Base-by-base conservation (phyloP, 1,140 invertebrate species). In the Zophobas morio region DNA sequence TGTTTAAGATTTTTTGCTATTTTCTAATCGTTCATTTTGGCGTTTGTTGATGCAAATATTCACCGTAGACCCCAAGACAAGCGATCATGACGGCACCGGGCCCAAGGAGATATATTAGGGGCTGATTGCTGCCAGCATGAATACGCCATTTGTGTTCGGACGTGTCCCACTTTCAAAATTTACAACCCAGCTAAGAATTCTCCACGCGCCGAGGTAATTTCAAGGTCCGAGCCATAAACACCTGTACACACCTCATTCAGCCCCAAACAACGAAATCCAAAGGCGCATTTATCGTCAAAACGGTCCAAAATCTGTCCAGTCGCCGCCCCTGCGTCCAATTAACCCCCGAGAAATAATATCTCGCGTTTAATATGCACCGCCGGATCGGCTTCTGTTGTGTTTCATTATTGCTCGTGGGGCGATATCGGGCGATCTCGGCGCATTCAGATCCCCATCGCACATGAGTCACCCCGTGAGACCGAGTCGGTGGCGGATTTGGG, bases 381-480 rank as follows among this genome's bases (percentile, higher is more conserved):
- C 49, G 33, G 57, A 63, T 66, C 37, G 20, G 60, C 60, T 36
- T 66, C 34, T 60, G 56, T 66, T 42, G 60, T 33, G 60, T 66
- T 42, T 66, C 36, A 66, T 66, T 66, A 66, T 32, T 66, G 39
- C 39, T 51, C n/a, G 4, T 20, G 20, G 60, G 37, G 60, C 60
- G 39, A 40, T 66, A 66, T 66, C 60, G n/a, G 49, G 42, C 60
- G 42, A 66, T 66, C 60, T 66, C 60, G 20, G 20, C 20, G 20
- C 39, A 66, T 66, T 42, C 37, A 66, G 60, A 66, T 66, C 60
- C 60, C 60, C 60, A 5, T 32, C 39, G 51, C 47, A 57, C 76
- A 82, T 84, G 84, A 84, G 79, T 84, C 84, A 84, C 82, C 80
- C 80, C 81, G 80, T 80, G 79, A 78, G 77, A 79, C 51, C 39